These are phyloP conservation scores for Drosophila kanekoi DNA, from an alignment of 2,888 invertebrate genomes.

Conservation along the genomic window DNA sequence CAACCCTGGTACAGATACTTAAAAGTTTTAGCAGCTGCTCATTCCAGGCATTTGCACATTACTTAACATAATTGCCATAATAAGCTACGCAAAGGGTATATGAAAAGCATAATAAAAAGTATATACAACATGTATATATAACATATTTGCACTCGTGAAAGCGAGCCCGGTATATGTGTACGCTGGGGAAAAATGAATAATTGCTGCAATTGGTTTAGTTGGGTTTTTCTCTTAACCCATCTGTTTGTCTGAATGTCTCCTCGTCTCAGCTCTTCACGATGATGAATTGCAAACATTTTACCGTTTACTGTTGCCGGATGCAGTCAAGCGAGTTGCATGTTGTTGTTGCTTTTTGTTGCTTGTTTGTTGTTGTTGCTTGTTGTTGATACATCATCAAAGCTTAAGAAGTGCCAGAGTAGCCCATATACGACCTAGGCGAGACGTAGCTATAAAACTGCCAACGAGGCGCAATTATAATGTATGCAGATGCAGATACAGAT, in stretches of 20 bases:
- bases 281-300: constrained; percentile 58
- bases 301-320: constrained; percentile 23
- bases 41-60: too few species aligned
- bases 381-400: constrained; percentile 23
- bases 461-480: constrained; percentile 28
- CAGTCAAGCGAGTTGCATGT: constrained; percentile 7
- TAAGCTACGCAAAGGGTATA: background rate
- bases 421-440: constrained; percentile 13
- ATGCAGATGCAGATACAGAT: constrained; percentile 12
- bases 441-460: constrained; percentile 30
- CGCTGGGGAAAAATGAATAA: constrained; percentile 45
- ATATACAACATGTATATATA: background rate
- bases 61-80: too few species aligned
- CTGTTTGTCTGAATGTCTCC: constrained; percentile 15
- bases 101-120: background rate
- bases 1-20: too few species aligned
- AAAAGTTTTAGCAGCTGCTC: too few species aligned
- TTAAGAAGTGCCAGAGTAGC: constrained; percentile 16
- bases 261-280: constrained; percentile 14
- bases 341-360: background rate
- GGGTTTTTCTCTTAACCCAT: constrained; percentile 30
- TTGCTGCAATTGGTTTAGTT: constrained; percentile 49
- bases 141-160: background rate
- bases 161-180: constrained; percentile 9
- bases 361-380: background rate